Conservation (phyloP, 1,140 invertebrate genomes). For the Belonocnema kinseyi region DNA sequence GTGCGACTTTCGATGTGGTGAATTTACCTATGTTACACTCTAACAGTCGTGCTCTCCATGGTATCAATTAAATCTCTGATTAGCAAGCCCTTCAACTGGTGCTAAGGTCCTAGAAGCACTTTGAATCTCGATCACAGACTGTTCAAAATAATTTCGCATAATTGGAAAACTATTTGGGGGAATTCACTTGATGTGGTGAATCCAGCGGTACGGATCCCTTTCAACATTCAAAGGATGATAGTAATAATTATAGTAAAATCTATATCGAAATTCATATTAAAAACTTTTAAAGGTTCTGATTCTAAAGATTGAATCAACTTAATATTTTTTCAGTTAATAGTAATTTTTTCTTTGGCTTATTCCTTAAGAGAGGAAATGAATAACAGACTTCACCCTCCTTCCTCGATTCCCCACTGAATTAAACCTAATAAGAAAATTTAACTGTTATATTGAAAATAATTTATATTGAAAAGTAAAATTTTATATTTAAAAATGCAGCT, state of each 20-base stretch:
- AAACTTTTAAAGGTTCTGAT: too few relatives aligned
- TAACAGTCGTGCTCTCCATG: conserved; percentile 58
- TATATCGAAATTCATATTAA: too few relatives aligned
- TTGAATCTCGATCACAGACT: conserved; percentile 49
- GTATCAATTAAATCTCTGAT: conserved; percentile 72
- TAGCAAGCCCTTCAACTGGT: conserved; percentile 60
- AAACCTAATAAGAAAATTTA: too few relatives aligned
- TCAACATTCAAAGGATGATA: background rate
- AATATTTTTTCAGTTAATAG: too few relatives aligned
- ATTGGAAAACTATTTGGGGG: background rate
- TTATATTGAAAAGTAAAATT: too few relatives aligned
- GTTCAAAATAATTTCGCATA: conserved; percentile 20
- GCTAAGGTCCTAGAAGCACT: conserved; percentile 43
- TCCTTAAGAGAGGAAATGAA: too few relatives aligned
- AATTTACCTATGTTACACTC: conserved; percentile 35
- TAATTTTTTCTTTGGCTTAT: too few relatives aligned
- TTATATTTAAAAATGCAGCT: too few relatives aligned
- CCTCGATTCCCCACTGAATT: too few relatives aligned
- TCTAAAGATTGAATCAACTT: too few relatives aligned
- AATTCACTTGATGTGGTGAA: background rate
- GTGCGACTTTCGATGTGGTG: conserved; percentile 22
- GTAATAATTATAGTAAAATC: background rate
- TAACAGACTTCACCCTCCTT: too few relatives aligned
- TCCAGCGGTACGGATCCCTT: background rate
- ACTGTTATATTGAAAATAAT: too few relatives aligned